Percentiles rank a stretch among this genome's conserved stretches.
Conservation (phyloP, 2,888 invertebrate species). For the Platycheirus albimanus region DNA sequence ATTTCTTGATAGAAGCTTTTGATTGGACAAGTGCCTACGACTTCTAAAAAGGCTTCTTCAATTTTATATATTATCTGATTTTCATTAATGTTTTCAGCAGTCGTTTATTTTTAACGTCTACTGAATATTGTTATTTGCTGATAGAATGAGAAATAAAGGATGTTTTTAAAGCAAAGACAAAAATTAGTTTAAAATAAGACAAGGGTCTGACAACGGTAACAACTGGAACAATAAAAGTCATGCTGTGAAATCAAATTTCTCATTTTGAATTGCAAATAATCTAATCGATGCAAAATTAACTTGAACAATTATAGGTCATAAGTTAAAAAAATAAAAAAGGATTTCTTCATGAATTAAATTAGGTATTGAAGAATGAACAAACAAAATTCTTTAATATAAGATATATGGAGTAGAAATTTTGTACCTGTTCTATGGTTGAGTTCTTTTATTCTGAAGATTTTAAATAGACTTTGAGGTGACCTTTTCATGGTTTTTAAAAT, state of each 20-base stretch:
- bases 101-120: neutral
- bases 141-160: neutral
- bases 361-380: too few relatives aligned
- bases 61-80: neutral
- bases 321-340: too few relatives aligned
- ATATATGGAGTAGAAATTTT: too few relatives aligned
- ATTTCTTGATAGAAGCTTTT: too few relatives aligned
- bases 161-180: neutral
- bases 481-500: too few relatives aligned
- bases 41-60: too few relatives aligned
- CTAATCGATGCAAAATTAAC: neutral
- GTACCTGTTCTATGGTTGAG: too few relatives aligned
- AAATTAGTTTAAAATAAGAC: slow-evolving; percentile 25
- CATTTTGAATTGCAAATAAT: neutral
- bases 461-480: too few relatives aligned
- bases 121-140: neutral
- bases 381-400: too few relatives aligned
- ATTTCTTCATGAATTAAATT: too few relatives aligned
- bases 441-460: too few relatives aligned
- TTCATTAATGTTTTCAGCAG: neutral
- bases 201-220: slow-evolving; percentile 48
- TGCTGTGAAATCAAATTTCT: slow-evolving; percentile 8
- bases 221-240: slow-evolving; percentile 31
- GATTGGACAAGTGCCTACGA: neutral
- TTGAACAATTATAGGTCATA: too few relatives aligned